phyloP scores from a whole-genome alignment of 2,888 invertebrate genomes.

The Thymelicus lineola region DNA sequence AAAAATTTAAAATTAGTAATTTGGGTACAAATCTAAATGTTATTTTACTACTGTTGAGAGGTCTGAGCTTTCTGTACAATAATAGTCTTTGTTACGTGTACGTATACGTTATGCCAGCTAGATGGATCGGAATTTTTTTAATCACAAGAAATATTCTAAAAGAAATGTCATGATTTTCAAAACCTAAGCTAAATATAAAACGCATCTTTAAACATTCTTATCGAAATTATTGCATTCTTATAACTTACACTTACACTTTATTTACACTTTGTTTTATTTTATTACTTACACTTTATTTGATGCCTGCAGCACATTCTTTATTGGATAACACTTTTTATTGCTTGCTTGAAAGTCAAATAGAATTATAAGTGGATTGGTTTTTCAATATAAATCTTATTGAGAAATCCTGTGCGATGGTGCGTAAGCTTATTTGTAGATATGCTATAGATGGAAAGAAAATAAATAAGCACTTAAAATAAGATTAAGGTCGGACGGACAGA shows the following conservation, averaged over 20 bases:
- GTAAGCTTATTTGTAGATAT: conserved; percentile 25
- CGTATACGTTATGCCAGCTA: no score
- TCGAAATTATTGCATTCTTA: neutral
- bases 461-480: conserved; percentile 14
- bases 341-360: conserved; percentile 51
- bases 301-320: conserved; percentile 22
- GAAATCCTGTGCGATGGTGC: conserved; percentile 20
- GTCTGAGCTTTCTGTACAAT: no score
- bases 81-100: no score
- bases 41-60: no score
- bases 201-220: neutral
- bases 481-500: neutral
- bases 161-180: no score
- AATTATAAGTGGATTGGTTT: conserved; percentile 62
- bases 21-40: no score
- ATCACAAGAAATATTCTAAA: no score
- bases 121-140: no score
- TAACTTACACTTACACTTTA: no score
- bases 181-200: no score
- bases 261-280: no score
- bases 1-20: no score
- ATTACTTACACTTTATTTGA: neutral
- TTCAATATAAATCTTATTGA: conserved; percentile 66
- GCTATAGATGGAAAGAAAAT: conserved; percentile 1
- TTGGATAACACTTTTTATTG: conserved; percentile 37